Conservation (phyloP, 2,888 invertebrate genomes). For the Acrocera orbiculus region DNA sequence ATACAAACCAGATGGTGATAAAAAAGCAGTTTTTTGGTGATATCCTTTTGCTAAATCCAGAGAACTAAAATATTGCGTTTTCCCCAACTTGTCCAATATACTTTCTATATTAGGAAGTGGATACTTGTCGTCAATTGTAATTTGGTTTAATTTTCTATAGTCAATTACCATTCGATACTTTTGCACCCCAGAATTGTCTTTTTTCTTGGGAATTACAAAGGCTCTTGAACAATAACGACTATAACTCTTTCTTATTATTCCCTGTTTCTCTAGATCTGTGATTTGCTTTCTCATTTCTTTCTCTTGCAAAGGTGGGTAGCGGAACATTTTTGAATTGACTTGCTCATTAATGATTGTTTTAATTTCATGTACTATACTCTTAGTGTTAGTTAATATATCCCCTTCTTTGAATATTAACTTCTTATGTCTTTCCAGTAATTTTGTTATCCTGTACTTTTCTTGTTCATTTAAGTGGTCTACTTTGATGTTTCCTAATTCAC, state of each 20-base stretch:
- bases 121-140: conserved; percentile 7
- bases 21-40: conserved; percentile 10
- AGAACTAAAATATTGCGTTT: conserved; percentile 2
- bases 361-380: conserved; percentile 6
- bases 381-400: conserved; percentile 7
- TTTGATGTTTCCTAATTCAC: conserved; percentile 5
- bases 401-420: conserved; percentile 7
- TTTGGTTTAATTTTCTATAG: conserved; percentile 7
- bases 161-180: conserved; percentile 9
- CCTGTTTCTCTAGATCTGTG: conserved; percentile 8
- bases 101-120: conserved; percentile 7
- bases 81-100: conserved; percentile 7
- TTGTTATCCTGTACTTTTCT: conserved; percentile 2
- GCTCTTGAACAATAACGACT: conserved; percentile 6
- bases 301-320: conserved; percentile 6
- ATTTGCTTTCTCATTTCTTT: conserved; percentile 5
- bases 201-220: conserved; percentile 7
- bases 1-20: conserved; percentile 4
- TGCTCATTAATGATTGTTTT: conserved; percentile 7
- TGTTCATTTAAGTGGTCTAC: conserved; percentile 6
- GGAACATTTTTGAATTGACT: conserved; percentile 7
- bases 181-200: conserved; percentile 7
- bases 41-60: conserved; percentile 7
- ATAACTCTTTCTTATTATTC: conserved; percentile 8
- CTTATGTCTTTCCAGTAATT: conserved; percentile 5